Base-by-base conservation (phyloP, 1,140 invertebrate genomes). In the Zaprionus taronus region DNA sequence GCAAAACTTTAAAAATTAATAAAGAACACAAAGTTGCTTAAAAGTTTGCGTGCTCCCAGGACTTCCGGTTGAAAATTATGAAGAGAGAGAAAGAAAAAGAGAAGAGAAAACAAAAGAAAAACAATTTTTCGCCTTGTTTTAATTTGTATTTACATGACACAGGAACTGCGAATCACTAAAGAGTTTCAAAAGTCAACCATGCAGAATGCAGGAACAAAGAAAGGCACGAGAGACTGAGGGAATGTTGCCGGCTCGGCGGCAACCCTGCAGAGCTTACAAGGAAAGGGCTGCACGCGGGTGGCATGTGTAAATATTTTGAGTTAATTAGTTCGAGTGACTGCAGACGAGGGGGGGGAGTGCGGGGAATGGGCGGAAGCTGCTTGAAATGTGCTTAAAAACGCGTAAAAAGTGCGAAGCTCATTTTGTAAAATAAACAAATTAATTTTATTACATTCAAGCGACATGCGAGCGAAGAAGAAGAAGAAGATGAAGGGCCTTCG, bases 401-500 rank as follows among this genome's bases (percentile, higher is more conserved):
- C 71, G 84, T 73, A 67, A 81, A 87, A 89, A 87, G 78, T 81
- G 74, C 84, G 66, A 81, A 76, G 72, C 72, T 77, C 81, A 81
- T 84, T 87, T 87, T 89, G 72, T 73, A 77, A 84, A 89, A 84
- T 81, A 89, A 87, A 87, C 84, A 87, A 84, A 89, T 81, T 70
- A 64, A 76, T 84, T 81, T 76, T 41, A 87, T 89, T 89, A 83
- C 68, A 80, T 72, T 85, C 70, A 69, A 60, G 63, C 63, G 67
- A 66, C 80, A 79, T 60, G 38, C 22, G 24, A 57, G 57, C 49
- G 26, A 24, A 22, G 12, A 56, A 61, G 55, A 38, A 34, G 22
- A 22, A n/a, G 9, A 22, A n/a, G n/a, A n/a, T 4, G 6, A 49
- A 47, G 5, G 41, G 36, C 20, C 5, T 11, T 1, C 4, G 41